Percentiles rank a stretch among this genome's conserved stretches.
Conservation (phyloP, 2,888 invertebrate species). For the Plagiodera versicolora region DNA sequence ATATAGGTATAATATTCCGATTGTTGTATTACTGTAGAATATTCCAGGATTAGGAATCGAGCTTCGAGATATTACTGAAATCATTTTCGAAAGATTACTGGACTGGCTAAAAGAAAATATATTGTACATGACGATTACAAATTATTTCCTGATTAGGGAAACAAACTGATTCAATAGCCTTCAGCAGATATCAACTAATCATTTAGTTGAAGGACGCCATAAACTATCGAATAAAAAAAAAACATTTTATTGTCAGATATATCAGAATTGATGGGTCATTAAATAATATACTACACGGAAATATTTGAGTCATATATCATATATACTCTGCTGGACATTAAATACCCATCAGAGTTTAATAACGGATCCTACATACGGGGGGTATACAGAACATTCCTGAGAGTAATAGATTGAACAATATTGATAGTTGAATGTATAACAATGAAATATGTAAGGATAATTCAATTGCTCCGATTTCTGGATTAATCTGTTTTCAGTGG, state of each 20-base stretch:
- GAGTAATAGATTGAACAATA: too few relatives aligned
- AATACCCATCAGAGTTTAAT: conserved; percentile 30
- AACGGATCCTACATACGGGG: conserved; percentile 9
- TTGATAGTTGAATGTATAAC: too few relatives aligned
- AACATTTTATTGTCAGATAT: conserved; percentile 26
- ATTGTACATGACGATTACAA: too few relatives aligned
- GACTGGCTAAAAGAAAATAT: not conserved
- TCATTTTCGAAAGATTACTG: not conserved
- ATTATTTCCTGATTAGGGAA: not conserved
- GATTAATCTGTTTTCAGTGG: too few relatives aligned
- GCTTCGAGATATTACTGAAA: too few relatives aligned
- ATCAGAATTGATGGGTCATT: conserved; percentile 31
- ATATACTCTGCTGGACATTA: conserved; percentile 21
- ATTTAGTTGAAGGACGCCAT: not conserved
- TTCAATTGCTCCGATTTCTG: too few relatives aligned
- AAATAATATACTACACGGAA: conserved; percentile 30
- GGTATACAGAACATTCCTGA: not conserved
- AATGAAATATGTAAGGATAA: too few relatives aligned
- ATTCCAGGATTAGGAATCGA: too few relatives aligned
- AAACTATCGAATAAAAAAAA: conserved; percentile 23
- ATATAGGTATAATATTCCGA: too few relatives aligned
- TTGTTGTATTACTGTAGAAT: too few relatives aligned
- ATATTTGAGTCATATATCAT: conserved; percentile 22
- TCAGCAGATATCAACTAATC: not conserved
- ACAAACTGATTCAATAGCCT: conserved; percentile 2